Conservation (phyloP, 2,797 vertebrate species). For the Poeciliopsis presidionis region DNA sequence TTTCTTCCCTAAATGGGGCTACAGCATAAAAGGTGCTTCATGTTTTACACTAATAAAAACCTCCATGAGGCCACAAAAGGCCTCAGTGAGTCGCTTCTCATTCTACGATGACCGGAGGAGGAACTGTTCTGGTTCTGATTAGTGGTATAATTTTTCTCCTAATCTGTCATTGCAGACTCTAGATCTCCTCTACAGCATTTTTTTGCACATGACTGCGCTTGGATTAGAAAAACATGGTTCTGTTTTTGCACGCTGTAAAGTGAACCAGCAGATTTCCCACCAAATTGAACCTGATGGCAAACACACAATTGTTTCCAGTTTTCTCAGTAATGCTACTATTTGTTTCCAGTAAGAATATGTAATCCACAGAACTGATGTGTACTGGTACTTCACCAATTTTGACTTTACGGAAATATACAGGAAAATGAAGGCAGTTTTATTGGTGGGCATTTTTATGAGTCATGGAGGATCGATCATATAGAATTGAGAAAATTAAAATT, state of each 20-base stretch:
- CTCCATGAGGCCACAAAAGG: neutral
- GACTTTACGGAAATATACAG: constrained; percentile 26
- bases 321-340: constrained; percentile 19
- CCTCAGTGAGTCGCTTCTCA: neutral
- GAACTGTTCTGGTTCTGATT: constrained; percentile 15
- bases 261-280: constrained; percentile 40
- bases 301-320: constrained; percentile 25
- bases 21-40: neutral
- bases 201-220: constrained; percentile 5
- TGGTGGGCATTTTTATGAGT: constrained; percentile 42
- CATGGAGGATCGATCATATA: constrained; percentile 48
- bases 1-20: neutral
- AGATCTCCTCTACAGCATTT: neutral
- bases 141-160: constrained; percentile 2
- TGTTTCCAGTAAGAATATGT: constrained; percentile 36
- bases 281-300: constrained; percentile 40
- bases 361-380: constrained; percentile 31
- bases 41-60: constrained; percentile 1
- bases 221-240: neutral
- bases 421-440: constrained; percentile 20
- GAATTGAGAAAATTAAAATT: constrained; percentile 42
- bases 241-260: constrained; percentile 19
- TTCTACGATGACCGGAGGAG: neutral
- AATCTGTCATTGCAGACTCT: constrained; percentile 7
- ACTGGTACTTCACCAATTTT: constrained; percentile 15